Conservation (phyloP, 2,113 vertebrate species). For the Heterocephalus glaber region DNA sequence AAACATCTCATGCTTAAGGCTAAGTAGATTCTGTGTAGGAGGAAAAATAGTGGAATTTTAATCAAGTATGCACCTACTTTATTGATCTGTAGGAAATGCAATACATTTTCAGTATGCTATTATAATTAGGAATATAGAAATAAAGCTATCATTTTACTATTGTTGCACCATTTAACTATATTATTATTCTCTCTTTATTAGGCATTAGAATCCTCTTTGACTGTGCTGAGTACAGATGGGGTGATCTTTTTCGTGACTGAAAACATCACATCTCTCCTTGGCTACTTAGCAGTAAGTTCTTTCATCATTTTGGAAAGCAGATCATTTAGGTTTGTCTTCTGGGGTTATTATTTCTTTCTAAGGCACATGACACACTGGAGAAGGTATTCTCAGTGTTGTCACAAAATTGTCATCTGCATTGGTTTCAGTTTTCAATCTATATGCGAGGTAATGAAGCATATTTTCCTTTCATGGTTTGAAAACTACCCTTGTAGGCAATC, state of each 20-base stretch:
- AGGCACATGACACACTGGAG: neutral
- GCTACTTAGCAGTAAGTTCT: constrained; percentile 95
- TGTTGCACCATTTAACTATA: constrained; percentile 55
- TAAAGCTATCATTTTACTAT: constrained; percentile 62
- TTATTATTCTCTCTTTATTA: constrained; percentile 79
- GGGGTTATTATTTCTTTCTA: constrained; percentile 1
- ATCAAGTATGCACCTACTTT: constrained; percentile 58
- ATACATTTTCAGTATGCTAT: constrained; percentile 40
- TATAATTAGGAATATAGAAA: constrained; percentile 65
- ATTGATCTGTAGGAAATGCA: constrained; percentile 58
- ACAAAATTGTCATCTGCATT: neutral
- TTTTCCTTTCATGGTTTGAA: neutral
- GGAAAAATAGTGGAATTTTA: constrained; percentile 70
- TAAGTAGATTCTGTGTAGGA: constrained; percentile 66
- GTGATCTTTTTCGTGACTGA: constrained; percentile 94
- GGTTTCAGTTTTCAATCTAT: constrained; percentile 53
- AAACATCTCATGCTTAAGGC: constrained; percentile 66
- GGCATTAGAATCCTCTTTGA: constrained; percentile 94
- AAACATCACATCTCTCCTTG: constrained; percentile 92
- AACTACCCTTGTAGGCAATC: neutral
- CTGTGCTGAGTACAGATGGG: constrained; percentile 93
- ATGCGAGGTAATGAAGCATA: neutral
- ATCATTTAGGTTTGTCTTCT: neutral
- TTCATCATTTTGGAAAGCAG: neutral
- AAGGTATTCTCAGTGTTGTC: neutral